Conservation (phyloP, 2,113 vertebrate genomes). For the Lethenteron reissneri region DNA sequence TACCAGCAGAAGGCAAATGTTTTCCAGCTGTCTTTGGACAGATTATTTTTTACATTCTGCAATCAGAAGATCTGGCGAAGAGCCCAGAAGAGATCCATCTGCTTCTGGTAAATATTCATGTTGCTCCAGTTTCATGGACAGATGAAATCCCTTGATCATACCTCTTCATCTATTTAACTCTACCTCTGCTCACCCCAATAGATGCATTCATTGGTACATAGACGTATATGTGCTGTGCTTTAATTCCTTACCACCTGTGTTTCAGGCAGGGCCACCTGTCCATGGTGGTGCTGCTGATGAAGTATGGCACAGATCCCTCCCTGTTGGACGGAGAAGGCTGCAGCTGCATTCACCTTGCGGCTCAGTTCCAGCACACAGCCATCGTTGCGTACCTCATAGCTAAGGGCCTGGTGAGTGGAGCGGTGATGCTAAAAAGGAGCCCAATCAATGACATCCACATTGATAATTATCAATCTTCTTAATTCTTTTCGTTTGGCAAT, state of each 20-base stretch:
- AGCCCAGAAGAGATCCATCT: too few species aligned
- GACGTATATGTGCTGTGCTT: background rate
- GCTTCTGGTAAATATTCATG: too few species aligned
- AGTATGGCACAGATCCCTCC: slow-evolving; percentile 81
- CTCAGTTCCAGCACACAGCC: slow-evolving; percentile 95
- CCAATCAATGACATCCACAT: too few species aligned
- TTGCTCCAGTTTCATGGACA: too few species aligned
- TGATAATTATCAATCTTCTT: too few species aligned
- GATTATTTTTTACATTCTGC: too few species aligned
- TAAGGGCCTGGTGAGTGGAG: slow-evolving; percentile 66
- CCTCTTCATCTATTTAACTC: background rate
- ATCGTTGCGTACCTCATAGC: slow-evolving; percentile 98
- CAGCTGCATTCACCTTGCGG: slow-evolving; percentile 87
- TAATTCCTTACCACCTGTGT: slow-evolving; percentile 13
- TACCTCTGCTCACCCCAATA: background rate
- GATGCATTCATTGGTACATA: background rate
- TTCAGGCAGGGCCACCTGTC: slow-evolving; percentile 86
- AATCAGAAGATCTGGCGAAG: too few species aligned
- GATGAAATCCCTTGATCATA: too few species aligned
- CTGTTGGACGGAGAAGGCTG: slow-evolving; percentile 94
- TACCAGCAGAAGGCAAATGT: too few species aligned
- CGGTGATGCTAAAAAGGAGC: too few species aligned
- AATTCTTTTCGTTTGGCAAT: too few species aligned
- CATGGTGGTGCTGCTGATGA: slow-evolving; percentile 98
- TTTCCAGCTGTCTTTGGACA: too few species aligned